Percentiles rank a stretch among this genome's conserved stretches.
These are phyloP conservation scores for Eledona agricola DNA, from an alignment of 2,888 invertebrate species.

Conservation along the genomic window DNA sequence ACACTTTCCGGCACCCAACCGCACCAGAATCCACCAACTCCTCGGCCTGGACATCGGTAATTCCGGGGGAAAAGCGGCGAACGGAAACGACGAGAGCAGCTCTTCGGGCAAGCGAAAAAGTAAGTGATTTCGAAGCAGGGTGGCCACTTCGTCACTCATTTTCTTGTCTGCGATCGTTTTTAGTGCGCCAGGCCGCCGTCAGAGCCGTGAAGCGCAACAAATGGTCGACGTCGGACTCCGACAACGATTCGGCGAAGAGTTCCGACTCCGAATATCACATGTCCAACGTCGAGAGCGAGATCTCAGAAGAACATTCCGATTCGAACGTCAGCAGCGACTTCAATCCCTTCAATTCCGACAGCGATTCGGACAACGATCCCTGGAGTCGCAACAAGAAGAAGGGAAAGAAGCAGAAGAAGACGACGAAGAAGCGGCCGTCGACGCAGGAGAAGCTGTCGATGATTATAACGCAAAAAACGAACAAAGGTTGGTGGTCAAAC, in stretches of 20 bases:
- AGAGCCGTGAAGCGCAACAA: constrained; percentile 68
- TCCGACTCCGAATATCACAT: constrained; percentile 68
- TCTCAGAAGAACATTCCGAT: constrained; percentile 65
- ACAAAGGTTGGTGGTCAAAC: constrained; percentile 47
- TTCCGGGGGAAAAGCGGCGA: constrained; percentile 46
- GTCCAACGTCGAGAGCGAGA: constrained; percentile 63
- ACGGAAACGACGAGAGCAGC: constrained; percentile 54
- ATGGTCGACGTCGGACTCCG: constrained; percentile 72
- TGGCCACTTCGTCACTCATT: too few species aligned
- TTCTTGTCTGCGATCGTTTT: constrained; percentile 13
- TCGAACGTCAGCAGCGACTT: constrained; percentile 82
- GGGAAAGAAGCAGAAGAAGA: constrained; percentile 56
- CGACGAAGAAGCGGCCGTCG: constrained; percentile 55
- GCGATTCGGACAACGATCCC: constrained; percentile 80
- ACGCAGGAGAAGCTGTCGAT: constrained; percentile 85
- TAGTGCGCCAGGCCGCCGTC: constrained; percentile 69
- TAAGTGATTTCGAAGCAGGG: constrained; percentile 53
- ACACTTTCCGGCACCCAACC: constrained; percentile 97
- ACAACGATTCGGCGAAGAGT: constrained; percentile 67
- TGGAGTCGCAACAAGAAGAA: constrained; percentile 59
- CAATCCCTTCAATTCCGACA: constrained; percentile 90
- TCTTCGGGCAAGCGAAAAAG: constrained; percentile 68
- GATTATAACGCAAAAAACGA: constrained; percentile 67
- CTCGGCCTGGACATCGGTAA: constrained; percentile 66
- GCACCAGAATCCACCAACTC: constrained; percentile 62